Evolutionary conservation across 2,797 vertebrate species (phyloP).

Genomic region (Hipposideros larvatus): DNA sequence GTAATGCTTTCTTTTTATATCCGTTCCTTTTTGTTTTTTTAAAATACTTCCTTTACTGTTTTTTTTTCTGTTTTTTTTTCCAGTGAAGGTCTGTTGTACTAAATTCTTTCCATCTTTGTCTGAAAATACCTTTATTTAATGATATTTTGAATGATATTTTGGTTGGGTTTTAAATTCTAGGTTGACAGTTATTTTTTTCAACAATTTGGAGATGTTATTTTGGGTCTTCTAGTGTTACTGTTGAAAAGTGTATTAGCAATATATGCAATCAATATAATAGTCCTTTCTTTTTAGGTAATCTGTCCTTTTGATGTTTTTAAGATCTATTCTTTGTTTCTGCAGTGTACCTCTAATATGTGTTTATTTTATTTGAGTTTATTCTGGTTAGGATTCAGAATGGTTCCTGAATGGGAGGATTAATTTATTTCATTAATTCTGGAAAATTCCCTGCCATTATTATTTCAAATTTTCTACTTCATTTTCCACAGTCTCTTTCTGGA

Average conservation of each 20-base stretch:
- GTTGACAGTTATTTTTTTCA: neutral
- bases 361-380: conserved; percentile 38
- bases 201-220: neutral
- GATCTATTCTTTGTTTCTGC: neutral
- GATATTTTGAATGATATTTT: neutral
- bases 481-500: neutral
- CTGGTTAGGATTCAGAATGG: neutral
- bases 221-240: neutral
- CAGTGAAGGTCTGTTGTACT: neutral
- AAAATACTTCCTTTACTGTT: neutral
- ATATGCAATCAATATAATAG: neutral
- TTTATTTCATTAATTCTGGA: neutral
- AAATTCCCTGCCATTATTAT: neutral
- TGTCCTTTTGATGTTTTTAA: neutral
- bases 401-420: neutral
- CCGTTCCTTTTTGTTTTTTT: neutral
- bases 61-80: neutral
- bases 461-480: neutral
- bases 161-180: neutral
- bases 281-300: neutral
- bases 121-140: neutral
- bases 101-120: conserved; percentile 16
- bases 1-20: neutral
- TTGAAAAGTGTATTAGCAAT: neutral
- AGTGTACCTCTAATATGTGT: neutral